Base-by-base conservation (phyloP, 2,113 vertebrate species). In the Etheostoma cragini region DNA sequence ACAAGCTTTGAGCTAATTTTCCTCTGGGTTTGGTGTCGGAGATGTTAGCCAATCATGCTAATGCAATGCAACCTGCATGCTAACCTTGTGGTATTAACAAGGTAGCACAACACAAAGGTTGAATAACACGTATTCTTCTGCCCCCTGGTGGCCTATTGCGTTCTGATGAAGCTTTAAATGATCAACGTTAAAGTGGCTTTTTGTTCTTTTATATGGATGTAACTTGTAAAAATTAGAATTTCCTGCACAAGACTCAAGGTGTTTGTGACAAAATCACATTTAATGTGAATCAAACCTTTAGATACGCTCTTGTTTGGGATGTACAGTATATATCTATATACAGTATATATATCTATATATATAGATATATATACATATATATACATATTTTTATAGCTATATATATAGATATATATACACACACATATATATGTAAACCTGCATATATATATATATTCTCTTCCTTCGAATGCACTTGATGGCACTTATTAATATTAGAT, bases 81-180 rank as follows among this genome's bases (percentile, higher is more conserved):
- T 10, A 10, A 38, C 38, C 35, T 38, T 1, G 35, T 38, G 35
- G 35, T 38, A 38, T 38, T 8, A 38, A 26, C 26, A 26, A 26
- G 26, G 26, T 26, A 26, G 26, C 26, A 26, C 26, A 26, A 26
- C 26, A 26, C 26, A 26, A 26, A 26, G 26, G 26, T 26, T 26
- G 3, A 26, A 26, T 3, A 1, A 1, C 26, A 26, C 26, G 26
- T 26, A 26, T 26, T 71, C 3, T 35, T 14, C 38, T 76, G 80
- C 79, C 86, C 76, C 72, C 76, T 71, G 58, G 30, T 81, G 87
- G 70, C 21, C 33, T 22, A 7, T 64, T n/a, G 1, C 7, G 1
- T 26, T 22, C 17, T 1, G 58, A 21, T 47, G 81, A 85, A 86
- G 78, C 70, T 81, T 86, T 65, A 78, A 72, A 81, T 47, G 22